Evolutionary conservation across 1,140 invertebrate species (phyloP), one percentile per base, ranked within the genome.

Genomic region (Bombus waltoni): DNA sequence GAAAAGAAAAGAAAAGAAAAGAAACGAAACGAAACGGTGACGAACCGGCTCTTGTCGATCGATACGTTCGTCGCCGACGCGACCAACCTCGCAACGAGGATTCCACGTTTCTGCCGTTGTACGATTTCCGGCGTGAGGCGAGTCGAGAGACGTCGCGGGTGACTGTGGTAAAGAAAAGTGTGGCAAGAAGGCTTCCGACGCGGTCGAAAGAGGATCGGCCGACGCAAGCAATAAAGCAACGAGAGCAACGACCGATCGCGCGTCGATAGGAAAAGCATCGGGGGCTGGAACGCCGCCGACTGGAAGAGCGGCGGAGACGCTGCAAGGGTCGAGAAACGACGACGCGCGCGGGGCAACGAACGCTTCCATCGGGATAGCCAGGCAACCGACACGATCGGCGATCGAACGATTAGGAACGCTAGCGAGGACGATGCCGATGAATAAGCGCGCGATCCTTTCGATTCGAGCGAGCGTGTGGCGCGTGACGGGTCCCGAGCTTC

Each of bases 211-310:
- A 38, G 66, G 32, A 35, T 68, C 32, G 66, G 66, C 66, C 15
- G 72, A 66, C 73, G 73, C 73, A 83, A 83, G 81, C 81, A 83
- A 83, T 83, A 83, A 83, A 83, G 81, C 81, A 68, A 83, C 81
- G 81, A 77, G 81, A 77, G 81, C 77, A 85, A 85, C 78, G 66
- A 53, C 47, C 47, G 47, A 53, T 53, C 47, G 47, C 47, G 47
- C 47, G 18, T 22, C 18, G 47, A 53, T 53, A 22, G 18, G 18
- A 53, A 8, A 53, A 53, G 47, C 47, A 53, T 8, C 18, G 47
- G 47, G 47, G 47, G 47, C 47, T 53, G 47, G 47, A 53, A 53
- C 47, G 77, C 35, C 25, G 44, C 1, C 2, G 44, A 2, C 13
- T 2, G 22, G 38, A 32, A 28, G 10, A 11, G 3, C 47, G 47